Percentiles rank a stretch among this genome's conserved stretches.
phyloP scores from a whole-genome alignment of 2,113 vertebrate species.

The Tyto alba region DNA sequence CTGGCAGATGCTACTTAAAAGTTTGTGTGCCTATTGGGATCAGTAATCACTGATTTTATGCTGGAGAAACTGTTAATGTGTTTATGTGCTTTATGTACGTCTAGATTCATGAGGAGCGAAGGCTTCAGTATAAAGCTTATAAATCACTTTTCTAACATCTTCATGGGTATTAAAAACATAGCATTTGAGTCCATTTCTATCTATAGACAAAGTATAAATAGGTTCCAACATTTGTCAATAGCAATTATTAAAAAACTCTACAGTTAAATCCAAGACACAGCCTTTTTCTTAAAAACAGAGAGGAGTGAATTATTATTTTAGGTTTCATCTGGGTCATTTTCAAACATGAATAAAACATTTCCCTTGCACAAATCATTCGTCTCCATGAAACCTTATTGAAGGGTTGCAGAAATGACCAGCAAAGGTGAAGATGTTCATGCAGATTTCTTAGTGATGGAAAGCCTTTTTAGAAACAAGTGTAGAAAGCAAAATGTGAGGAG shows the following conservation, averaged over 20 bases:
- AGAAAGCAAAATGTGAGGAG: not conserved
- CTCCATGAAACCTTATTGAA: not conserved
- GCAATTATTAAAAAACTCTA: not conserved
- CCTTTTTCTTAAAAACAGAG: not conserved
- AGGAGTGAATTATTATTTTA: slow-evolving; percentile 28
- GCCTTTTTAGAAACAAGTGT: not conserved
- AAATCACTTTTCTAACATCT: not conserved
- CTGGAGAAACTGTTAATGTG: not conserved
- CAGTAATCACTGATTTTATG: not conserved
- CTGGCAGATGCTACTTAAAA: not conserved
- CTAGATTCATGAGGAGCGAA: not conserved
- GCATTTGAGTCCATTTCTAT: not conserved
- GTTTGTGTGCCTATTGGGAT: not conserved
- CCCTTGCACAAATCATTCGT: not conserved
- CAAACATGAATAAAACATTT: slow-evolving; percentile 57
- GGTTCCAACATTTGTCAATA: not conserved
- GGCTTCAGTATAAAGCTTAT: not conserved
- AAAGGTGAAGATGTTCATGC: slow-evolving; percentile 21
- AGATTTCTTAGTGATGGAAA: slow-evolving; percentile 8
- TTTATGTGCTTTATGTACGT: not conserved
- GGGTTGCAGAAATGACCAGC: slow-evolving; percentile 15
- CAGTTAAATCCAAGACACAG: not conserved
- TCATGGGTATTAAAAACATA: not conserved
- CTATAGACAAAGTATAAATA: not conserved
- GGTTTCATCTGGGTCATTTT: slow-evolving; percentile 37